Conservation (phyloP, 64 coral and sea anemone genomes). For the Stylophora pistillata region DNA sequence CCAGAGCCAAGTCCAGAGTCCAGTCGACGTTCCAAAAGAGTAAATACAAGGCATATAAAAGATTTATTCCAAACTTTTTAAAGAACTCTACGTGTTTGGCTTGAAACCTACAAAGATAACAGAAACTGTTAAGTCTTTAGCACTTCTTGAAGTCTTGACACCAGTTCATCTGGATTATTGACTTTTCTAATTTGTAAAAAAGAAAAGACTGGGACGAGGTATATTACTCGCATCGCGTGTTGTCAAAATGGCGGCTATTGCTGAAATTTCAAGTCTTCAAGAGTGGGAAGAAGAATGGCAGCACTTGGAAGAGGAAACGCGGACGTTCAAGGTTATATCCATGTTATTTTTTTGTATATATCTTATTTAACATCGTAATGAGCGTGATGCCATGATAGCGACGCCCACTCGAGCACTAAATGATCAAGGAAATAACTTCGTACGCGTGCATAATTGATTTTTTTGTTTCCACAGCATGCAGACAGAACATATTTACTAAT, state of each 20-base stretch:
- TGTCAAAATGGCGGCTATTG: constrained; percentile 85
- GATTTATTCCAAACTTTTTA: too few relatives aligned
- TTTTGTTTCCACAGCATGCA: background rate
- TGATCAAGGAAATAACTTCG: too few relatives aligned
- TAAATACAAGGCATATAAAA: too few relatives aligned
- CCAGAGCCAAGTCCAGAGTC: too few relatives aligned
- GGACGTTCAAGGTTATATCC: constrained; percentile 73
- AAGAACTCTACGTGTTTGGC: too few relatives aligned
- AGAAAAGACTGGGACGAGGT: background rate
- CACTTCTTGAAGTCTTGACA: too few relatives aligned
- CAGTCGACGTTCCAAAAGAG: too few relatives aligned
- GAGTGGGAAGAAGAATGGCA: constrained; percentile 91
- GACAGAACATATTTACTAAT: too few relatives aligned
- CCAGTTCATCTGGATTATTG: too few relatives aligned
- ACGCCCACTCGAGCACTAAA: background rate
- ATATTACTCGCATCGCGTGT: background rate
- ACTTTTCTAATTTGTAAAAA: too few relatives aligned
- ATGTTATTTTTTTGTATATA: constrained; percentile 2
- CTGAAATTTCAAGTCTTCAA: constrained; percentile 70
- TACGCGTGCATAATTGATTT: background rate
- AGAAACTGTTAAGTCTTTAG: too few relatives aligned
- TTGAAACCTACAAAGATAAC: too few relatives aligned
- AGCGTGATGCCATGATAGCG: background rate
- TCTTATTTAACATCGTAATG: background rate
- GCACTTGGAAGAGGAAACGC: constrained; percentile 68